Percentiles rank a stretch among this genome's conserved stretches.
phyloP scores from a whole-genome alignment of 2,113 vertebrate species.

The Lepisosteus oculatus region DNA sequence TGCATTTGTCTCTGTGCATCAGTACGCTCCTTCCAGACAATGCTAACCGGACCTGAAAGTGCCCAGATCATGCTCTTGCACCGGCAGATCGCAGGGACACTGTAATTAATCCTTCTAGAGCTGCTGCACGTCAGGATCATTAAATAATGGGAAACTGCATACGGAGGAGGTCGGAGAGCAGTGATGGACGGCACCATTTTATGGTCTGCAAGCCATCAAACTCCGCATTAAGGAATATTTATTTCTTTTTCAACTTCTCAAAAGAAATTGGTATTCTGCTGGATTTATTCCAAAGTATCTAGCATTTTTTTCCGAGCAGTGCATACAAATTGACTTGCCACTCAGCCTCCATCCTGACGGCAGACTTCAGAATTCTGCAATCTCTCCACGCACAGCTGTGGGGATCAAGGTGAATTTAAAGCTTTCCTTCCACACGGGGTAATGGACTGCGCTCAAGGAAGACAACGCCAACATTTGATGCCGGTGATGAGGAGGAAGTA shows the following conservation, averaged over 20 bases:
- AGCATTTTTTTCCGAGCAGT: no score
- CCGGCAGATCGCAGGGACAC: neutral
- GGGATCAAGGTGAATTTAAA: conserved; percentile 10
- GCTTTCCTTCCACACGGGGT: neutral
- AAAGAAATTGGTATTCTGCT: conserved; percentile 35
- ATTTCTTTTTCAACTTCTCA: neutral
- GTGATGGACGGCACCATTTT: conserved; percentile 42
- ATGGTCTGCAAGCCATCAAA: conserved; percentile 42
- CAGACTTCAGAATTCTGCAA: neutral
- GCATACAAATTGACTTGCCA: conserved; percentile 6
- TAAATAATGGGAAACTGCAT: conserved; percentile 39
- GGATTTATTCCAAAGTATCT: conserved; percentile 29
- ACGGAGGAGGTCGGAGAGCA: conserved; percentile 31
- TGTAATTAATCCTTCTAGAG: conserved; percentile 39
- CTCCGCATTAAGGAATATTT: neutral
- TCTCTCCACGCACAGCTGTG: neutral
- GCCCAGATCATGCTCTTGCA: neutral
- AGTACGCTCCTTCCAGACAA: no score
- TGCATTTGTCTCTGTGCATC: no score
- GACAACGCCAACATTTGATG: neutral
- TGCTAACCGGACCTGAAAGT: no score
- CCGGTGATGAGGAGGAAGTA: neutral
- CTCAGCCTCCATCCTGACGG: neutral
- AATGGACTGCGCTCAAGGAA: conserved; percentile 1
- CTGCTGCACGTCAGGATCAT: conserved; percentile 35